Evolutionary conservation across 2,888 invertebrate genomes (phyloP), one percentile per base, ranked within the genome.

Genomic region (Cryptophagus acutangulus): DNA sequence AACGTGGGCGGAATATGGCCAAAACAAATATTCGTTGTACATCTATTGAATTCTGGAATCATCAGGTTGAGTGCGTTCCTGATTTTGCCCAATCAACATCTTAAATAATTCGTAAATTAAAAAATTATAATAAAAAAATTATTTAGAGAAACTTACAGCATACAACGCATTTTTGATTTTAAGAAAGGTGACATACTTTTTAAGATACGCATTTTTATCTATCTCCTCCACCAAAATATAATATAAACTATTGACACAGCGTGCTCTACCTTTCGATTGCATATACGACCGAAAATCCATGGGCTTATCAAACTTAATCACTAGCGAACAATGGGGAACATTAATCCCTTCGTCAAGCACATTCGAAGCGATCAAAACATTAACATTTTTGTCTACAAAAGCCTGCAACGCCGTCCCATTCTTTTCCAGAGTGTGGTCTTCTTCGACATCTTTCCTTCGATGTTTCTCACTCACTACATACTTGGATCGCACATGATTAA

Each of bases 321-420:
- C 84, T 26, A 89, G 68, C 46, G 85, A 81, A 62, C 95, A 96
- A 16, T 78, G 76, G 2, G 84, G 84, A 17, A 94, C 77, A 66
- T 94, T 92, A 5, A 93, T 78, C 1, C 93, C 93, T 70, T 94
- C 94, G 63, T 94, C 94, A 16, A 94, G 71, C 0, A 94, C 87
- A 61, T 83, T 84, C 0, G 94, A 84, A 1, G 84, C 77, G 1
- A 85, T 67, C 17, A 88, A 62, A 2, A 86, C 61, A 63, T 89
- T 89, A 3, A 74, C 66, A 17, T 74, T 69, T 6, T 78, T 76
- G 5, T 66, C 66, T 14, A 75, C 71, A 58, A 85, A 85, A 24
- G 76, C 72, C 12, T 71, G 58, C n/a, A 77, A 56, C 2, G 71
- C 70, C 62, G 63, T 71, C 33, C 73, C 73, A 54, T 79, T 79